Base-by-base conservation (phyloP, 2,113 vertebrate species). In the Leuciscus idus region DNA sequence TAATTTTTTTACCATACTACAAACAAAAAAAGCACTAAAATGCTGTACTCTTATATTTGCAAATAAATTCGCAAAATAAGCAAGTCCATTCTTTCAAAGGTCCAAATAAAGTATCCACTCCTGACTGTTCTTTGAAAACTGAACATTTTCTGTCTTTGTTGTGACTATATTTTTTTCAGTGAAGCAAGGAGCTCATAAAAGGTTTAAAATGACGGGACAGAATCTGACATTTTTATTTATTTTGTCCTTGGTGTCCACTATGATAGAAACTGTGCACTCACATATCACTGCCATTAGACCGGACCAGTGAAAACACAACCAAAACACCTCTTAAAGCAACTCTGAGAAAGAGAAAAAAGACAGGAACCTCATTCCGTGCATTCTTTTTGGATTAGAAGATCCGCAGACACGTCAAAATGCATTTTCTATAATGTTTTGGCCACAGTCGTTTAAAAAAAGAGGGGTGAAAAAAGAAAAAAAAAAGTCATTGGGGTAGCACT, bases 231-330 rank as follows among this genome's bases (percentile, higher is more conserved):
- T 21, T 6, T 9, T 50, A 43, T 84, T 84, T 61, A 80, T 87
- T 68, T 68, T 43, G 26, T 55, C 43, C 26, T 74, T 26, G 26
- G 48, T 82, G 26, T 19, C 30, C 33, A 33, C 68, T 59, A n/a
- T 85, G 59, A 81, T 64, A 21, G 33, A 66, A 81, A 77, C 68
- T 17, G 59, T 46, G 19, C 68, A 74, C 83, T 85, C 83, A 39
- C 61, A 76, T 85, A 76, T 81, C 52, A 30, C 19, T 17, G 39
- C 55, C 43, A 82, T 85, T 82, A 84, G 39, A 43, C 28, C n/a
- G 3, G 43, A 75, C 30, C 39, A 21, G 23, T 52, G 79, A 55
- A 86, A 46, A 86, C 21, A 23, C 59, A 66, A 73, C 26, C 64
- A 52, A 48, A 50, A 10, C n/a, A 33, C 36, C 50, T 64, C 46